Conservation (phyloP, 2,888 invertebrate genomes). For the Plagodis dolabraria region DNA sequence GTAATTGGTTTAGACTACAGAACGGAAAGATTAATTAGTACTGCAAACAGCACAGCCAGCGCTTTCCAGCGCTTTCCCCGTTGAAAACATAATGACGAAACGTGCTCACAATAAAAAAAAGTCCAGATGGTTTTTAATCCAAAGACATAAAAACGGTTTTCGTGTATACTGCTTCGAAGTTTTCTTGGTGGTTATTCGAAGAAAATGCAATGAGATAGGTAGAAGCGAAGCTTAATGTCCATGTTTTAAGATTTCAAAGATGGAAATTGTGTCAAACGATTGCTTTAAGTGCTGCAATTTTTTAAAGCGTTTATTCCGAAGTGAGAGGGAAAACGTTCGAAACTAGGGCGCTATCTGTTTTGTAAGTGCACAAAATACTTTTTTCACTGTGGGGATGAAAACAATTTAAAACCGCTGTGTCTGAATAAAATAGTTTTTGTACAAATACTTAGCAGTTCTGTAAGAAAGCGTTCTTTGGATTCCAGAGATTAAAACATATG, state of each 20-base stretch:
- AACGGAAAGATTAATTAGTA: slow-evolving; percentile 79
- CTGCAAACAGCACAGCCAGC: slow-evolving; percentile 70
- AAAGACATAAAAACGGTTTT: slow-evolving; percentile 26
- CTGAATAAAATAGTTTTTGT: not conserved
- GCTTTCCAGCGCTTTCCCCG: slow-evolving; percentile 60
- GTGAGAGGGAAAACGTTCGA: slow-evolving; percentile 16
- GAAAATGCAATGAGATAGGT: slow-evolving; percentile 42
- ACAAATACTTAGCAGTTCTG: too few species aligned
- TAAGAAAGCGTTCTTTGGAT: too few species aligned
- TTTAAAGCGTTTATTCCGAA: slow-evolving; percentile 26
- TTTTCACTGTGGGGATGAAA: slow-evolving; percentile 6
- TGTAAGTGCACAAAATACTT: slow-evolving; percentile 13
- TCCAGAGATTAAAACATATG: not conserved
- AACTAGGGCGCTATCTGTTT: slow-evolving; percentile 22
- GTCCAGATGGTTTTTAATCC: slow-evolving; percentile 31
- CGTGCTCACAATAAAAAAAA: slow-evolving; percentile 31
- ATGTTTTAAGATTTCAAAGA: slow-evolving; percentile 50
- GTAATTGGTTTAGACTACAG: slow-evolving; percentile 78
- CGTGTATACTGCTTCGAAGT: slow-evolving; percentile 2
- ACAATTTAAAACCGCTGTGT: not conserved
- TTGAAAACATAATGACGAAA: slow-evolving; percentile 52
- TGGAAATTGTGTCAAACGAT: slow-evolving; percentile 47
- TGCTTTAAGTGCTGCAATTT: slow-evolving; percentile 38
- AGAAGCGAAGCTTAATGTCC: slow-evolving; percentile 46
- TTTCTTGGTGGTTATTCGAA: slow-evolving; percentile 20